Base-by-base conservation (phyloP, 2,888 invertebrate species). In the Hyles lineata region DNA sequence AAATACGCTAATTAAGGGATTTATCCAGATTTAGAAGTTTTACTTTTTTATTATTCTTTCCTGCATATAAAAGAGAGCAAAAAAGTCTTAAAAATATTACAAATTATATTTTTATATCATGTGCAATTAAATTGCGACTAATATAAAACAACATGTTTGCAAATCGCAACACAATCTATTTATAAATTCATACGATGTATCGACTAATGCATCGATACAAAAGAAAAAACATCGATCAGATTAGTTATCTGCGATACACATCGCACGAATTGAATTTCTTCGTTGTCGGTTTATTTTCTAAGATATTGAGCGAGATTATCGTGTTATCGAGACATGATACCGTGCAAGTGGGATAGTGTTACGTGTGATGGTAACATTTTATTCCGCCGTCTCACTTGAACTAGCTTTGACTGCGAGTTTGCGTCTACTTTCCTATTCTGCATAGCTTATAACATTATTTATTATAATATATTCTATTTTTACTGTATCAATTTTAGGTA, bases 231-330 rank as follows among this genome's bases (percentile, higher is more conserved):
- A 67, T 23, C 35, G 61, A 25, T 61, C 29, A 50, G 17, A 72
- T 72, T 35, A 23, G 50, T 74, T 73, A 74, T 73, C 70, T 63
- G 15, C 35, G 62, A 75, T 21, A 63, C 43, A 35, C 23, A 35
- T 52, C 62, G 11, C 15, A 50, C 55, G 73, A 35, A 63, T 35
- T 43, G 43, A 50, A 11, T n/a, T 35, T n/a, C 63, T 25, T 35
- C 73, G 70, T 74, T 60, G 70, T 73, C 74, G 55, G 29, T 73
- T 43, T 55, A 70, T 70, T 72, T 71, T 50, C 63, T 58, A 77
- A 76, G 73, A 71, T 78, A 76, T 79, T 79, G 80, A 80, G 77
- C 81, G 72, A 43, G 50, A 75, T 70, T 63, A 23, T 43, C 21
- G 5, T 15, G 23, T 15, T 50, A 67, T 50, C 67, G 67, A 55